Conservation (phyloP, 1,140 invertebrate genomes). For the Eubasilissa regina region DNA sequence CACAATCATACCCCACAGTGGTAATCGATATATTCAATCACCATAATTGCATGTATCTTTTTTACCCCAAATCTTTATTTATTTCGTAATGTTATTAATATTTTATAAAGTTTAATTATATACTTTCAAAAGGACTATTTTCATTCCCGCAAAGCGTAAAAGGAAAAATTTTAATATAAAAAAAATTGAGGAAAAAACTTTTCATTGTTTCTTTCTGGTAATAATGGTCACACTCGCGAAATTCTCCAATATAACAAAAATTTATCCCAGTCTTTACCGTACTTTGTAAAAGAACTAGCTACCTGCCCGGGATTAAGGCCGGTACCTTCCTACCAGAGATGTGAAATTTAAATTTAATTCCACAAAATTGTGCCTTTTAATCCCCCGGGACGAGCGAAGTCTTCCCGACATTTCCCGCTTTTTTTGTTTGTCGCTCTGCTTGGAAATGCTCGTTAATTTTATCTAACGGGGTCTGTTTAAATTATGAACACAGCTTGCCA, state of each 20-base stretch:
- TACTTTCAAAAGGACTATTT: no score
- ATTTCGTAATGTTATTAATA: no score
- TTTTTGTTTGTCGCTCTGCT: slow-evolving; percentile 46
- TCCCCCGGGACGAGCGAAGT: slow-evolving; percentile 34
- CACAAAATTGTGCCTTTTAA: slow-evolving; percentile 51
- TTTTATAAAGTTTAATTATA: no score
- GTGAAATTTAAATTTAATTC: slow-evolving; percentile 57
- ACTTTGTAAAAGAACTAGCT: background rate
- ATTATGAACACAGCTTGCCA: slow-evolving; percentile 51
- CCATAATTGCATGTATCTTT: no score
- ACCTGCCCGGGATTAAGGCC: background rate
- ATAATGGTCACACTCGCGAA: no score
- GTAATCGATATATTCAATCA: no score
- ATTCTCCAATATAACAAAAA: background rate
- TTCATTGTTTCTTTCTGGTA: no score
- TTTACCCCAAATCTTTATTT: no score
- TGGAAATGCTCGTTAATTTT: slow-evolving; percentile 55
- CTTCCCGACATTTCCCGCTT: slow-evolving; percentile 38
- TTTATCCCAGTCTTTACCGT: background rate
- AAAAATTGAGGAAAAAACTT: no score
- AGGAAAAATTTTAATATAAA: no score
- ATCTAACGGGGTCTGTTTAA: slow-evolving; percentile 47
- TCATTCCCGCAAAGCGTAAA: no score
- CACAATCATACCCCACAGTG: no score
- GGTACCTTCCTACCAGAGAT: slow-evolving; percentile 3